phyloP scores from a whole-genome alignment of 2,797 vertebrate genomes.

The Erpetoichthys calabaricus region DNA sequence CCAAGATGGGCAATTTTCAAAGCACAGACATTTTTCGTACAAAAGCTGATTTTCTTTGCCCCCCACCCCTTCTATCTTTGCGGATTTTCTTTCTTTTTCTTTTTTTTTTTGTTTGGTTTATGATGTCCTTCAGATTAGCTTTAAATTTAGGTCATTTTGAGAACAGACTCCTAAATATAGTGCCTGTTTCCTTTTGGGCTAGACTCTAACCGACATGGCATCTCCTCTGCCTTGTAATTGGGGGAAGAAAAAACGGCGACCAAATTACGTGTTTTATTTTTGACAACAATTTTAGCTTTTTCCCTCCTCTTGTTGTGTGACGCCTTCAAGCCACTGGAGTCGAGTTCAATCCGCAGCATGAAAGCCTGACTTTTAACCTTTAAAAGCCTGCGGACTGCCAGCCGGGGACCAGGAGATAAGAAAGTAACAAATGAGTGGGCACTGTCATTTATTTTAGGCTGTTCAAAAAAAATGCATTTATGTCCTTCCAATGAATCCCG shows the following conservation, averaged over 20 bases:
- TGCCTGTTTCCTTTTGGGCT: conserved; percentile 61
- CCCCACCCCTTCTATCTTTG: too few relatives aligned
- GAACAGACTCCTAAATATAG: conserved; percentile 69
- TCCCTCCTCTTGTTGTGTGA: conserved; percentile 56
- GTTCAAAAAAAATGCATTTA: too few relatives aligned
- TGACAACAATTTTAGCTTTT: conserved; percentile 71
- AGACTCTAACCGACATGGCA: conserved; percentile 62
- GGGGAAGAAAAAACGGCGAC: conserved; percentile 53
- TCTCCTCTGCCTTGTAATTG: conserved; percentile 68
- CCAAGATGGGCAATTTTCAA: too few relatives aligned
- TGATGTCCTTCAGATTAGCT: not conserved
- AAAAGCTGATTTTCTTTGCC: too few relatives aligned
- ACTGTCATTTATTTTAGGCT: too few relatives aligned
- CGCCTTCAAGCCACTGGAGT: conserved; percentile 53
- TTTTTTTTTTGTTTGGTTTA: not conserved
- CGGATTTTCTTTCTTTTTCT: not conserved
- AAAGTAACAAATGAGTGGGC: too few relatives aligned
- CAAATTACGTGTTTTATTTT: conserved; percentile 79
- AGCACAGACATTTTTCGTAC: too few relatives aligned
- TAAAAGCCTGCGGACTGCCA: conserved; percentile 3
- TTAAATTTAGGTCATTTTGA: conserved; percentile 51
- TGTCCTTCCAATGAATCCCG: too few relatives aligned
- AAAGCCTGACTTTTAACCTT: conserved; percentile 10
- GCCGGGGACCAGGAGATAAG: not conserved
- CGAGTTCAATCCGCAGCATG: conserved; percentile 31